Percentiles rank a stretch among this genome's conserved stretches.
Conservation (phyloP, 1,140 invertebrate species). For the Gryllus bimaculatus region DNA sequence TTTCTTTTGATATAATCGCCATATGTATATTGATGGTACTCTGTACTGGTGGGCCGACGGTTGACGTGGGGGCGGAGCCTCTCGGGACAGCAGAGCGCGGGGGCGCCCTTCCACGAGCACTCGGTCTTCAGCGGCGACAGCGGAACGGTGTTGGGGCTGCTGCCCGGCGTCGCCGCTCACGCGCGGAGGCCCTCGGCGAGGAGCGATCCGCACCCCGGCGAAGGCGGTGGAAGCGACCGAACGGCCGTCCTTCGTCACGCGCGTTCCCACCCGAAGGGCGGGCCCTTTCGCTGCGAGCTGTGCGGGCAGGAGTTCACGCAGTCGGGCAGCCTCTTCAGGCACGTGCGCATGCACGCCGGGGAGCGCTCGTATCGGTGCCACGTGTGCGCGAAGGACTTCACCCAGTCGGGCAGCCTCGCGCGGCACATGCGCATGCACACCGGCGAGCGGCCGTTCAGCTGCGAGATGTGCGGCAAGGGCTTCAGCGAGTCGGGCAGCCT, state of each 20-base stretch:
- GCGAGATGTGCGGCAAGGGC: slow-evolving; percentile 43
- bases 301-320: slow-evolving; percentile 43
- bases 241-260: slow-evolving; percentile 33
- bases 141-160: too few relatives aligned
- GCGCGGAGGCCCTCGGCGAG: neutral
- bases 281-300: slow-evolving; percentile 41
- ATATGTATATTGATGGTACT: too few relatives aligned
- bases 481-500: slow-evolving; percentile 38
- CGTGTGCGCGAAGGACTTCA: slow-evolving; percentile 46
- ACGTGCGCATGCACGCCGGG: slow-evolving; percentile 44
- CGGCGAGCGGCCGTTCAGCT: slow-evolving; percentile 44
- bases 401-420: slow-evolving; percentile 35
- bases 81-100: too few relatives aligned
- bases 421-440: slow-evolving; percentile 47
- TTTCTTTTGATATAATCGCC: too few relatives aligned
- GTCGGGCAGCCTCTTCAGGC: slow-evolving; percentile 44
- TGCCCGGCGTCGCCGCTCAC: too few relatives aligned
- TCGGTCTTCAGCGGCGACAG: too few relatives aligned
- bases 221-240: slow-evolving; percentile 39
- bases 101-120: too few relatives aligned
- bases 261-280: slow-evolving; percentile 58
- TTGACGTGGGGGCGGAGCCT: too few relatives aligned
- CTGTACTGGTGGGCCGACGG: too few relatives aligned
- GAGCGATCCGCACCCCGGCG: slow-evolving; percentile 32
- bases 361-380: slow-evolving; percentile 44